A percentile compares a stretch with the other conserved stretches of the same genome.
These are phyloP conservation scores for Hydra vulgaris DNA, from an alignment of 30 jellyfish, hydroid and myxozoan genomes.

Conservation along the genomic window DNA sequence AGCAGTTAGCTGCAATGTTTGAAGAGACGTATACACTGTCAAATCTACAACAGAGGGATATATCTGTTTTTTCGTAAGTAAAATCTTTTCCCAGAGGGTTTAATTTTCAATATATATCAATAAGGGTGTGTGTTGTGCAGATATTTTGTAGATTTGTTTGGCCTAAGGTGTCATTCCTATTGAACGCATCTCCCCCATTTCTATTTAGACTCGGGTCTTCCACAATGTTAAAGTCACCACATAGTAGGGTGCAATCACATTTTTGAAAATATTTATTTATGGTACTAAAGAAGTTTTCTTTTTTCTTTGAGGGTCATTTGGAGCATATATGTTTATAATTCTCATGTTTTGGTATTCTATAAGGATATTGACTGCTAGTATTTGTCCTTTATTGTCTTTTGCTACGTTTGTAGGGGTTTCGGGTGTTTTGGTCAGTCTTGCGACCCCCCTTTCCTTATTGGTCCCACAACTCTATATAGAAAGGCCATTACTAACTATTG, in stretches of 20 bases:
- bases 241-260: not conserved
- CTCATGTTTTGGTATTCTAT: not conserved
- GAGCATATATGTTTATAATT: not conserved
- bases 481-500: not conserved
- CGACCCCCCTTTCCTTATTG: not conserved
- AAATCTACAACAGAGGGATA: not conserved
- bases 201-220: not conserved
- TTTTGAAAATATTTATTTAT: not conserved
- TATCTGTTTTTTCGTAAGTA: not conserved
- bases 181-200: not conserved
- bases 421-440: not conserved
- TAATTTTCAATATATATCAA: not conserved
- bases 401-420: not conserved
- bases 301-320: not conserved
- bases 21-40: not conserved
- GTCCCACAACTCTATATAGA: not conserved
- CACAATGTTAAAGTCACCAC: not conserved
- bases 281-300: not conserved
- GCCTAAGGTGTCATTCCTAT: not conserved
- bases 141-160: not conserved
- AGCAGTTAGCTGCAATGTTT: not conserved
- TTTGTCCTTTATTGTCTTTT: not conserved
- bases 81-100: not conserved
- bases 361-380: not conserved
- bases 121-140: not conserved